Evolutionary conservation across 2,797 vertebrate genomes (phyloP).

Genomic region (Sebastes steindachneri): DNA sequence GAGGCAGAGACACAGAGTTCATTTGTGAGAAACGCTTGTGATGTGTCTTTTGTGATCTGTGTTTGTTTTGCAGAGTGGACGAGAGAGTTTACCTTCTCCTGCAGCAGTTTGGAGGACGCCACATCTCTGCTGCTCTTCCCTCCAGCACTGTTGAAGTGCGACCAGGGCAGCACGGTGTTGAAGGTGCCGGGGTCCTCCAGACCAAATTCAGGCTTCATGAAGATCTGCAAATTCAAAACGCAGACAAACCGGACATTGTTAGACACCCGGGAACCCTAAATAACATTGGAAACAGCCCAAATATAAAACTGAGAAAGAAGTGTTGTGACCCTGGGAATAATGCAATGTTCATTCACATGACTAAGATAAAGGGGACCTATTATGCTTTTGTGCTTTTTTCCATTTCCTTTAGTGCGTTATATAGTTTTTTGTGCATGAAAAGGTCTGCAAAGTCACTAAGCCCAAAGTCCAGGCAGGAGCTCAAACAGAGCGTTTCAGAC

Average conservation of each 20-base stretch:
- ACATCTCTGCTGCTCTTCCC: conserved; percentile 92
- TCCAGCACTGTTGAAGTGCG: conserved; percentile 93
- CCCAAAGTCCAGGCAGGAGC: no score
- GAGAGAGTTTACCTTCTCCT: conserved; percentile 90
- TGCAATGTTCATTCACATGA: neutral
- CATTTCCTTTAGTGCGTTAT: no score
- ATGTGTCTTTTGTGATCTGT: no score
- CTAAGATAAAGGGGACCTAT: neutral
- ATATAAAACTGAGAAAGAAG: neutral
- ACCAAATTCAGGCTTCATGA: conserved; percentile 97
- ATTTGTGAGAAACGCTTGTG: no score
- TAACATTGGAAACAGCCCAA: neutral
- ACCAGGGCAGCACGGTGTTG: conserved; percentile 95
- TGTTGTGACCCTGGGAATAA: neutral
- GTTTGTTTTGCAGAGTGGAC: neutral
- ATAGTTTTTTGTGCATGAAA: no score
- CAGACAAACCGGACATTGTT: neutral
- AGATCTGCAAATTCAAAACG: conserved; percentile 81
- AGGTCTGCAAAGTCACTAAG: no score
- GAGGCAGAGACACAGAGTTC: neutral
- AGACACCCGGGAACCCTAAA: neutral
- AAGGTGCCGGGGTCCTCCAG: conserved; percentile 96
- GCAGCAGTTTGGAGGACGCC: conserved; percentile 94
- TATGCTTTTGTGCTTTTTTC: no score
- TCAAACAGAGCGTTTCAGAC: no score